phyloP scores from a whole-genome alignment of 1,140 invertebrate species.

The Bombus cullumanus region DNA sequence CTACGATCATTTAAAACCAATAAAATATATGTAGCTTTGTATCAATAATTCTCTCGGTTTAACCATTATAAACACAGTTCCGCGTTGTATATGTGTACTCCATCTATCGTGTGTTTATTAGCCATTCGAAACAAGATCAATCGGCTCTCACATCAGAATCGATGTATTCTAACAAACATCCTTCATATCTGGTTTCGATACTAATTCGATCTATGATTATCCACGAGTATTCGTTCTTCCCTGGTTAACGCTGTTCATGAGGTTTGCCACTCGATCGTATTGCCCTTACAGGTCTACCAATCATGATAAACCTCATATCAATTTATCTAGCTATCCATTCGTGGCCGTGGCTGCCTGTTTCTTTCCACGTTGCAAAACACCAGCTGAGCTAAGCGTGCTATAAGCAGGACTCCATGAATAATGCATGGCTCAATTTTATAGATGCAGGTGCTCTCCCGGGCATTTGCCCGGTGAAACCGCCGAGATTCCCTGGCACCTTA shows the following conservation, averaged over 20 bases:
- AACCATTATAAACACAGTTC: neutral
- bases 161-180: too few species aligned
- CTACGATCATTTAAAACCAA: neutral
- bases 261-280: conserved; percentile 29
- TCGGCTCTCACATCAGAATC: neutral
- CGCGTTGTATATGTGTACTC: too few species aligned
- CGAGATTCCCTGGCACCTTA: conserved; percentile 64
- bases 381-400: conserved; percentile 56
- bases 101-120: neutral
- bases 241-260: neutral
- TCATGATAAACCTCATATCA: conserved; percentile 46
- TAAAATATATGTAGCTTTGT: too few species aligned
- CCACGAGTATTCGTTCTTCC: neutral
- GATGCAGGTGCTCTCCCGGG: conserved; percentile 61
- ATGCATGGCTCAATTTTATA: conserved; percentile 70
- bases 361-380: conserved; percentile 62
- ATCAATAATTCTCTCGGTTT: neutral
- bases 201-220: neutral
- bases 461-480: conserved; percentile 62
- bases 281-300: conserved; percentile 38
- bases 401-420: conserved; percentile 65
- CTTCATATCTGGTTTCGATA: neutral
- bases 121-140: neutral
- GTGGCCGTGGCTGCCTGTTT: conserved; percentile 27
- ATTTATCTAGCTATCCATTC: conserved; percentile 55